A percentile compares a stretch with the other conserved stretches of the same genome.
Conservation (phyloP, 2,113 vertebrate genomes). For the Sminthopsis crassicaudata region DNA sequence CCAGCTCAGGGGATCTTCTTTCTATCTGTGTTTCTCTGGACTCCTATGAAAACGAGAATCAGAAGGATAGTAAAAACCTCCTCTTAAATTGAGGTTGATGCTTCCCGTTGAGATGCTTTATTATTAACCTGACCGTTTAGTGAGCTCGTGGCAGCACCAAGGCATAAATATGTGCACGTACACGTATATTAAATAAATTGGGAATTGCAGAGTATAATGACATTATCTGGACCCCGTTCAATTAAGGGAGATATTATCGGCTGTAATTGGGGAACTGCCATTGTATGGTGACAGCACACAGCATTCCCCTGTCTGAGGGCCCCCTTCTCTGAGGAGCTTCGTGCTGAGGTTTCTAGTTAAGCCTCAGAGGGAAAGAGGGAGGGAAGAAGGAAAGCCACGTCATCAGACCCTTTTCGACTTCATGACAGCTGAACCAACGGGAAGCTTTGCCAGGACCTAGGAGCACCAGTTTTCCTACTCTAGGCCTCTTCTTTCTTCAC, state of each 20-base stretch:
- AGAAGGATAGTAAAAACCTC: conserved; percentile 48
- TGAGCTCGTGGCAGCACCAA: conserved; percentile 29
- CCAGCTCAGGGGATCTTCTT: not conserved
- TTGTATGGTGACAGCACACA: conserved; percentile 11
- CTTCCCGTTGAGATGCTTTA: conserved; percentile 53
- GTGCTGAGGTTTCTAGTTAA: not conserved
- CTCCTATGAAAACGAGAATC: not conserved
- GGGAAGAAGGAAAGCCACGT: not conserved
- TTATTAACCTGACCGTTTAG: conserved; percentile 46
- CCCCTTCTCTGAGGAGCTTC: not conserved
- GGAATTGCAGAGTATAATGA: conserved; percentile 40
- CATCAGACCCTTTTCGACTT: not conserved
- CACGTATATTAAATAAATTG: conserved; percentile 57
- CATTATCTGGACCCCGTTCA: conserved; percentile 70
- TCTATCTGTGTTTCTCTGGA: not conserved
- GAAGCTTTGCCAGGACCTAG: not conserved
- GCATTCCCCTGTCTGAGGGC: not conserved
- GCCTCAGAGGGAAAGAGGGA: not conserved
- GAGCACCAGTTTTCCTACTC: not conserved
- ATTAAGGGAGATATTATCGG: conserved; percentile 71
- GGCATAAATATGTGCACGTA: conserved; percentile 55
- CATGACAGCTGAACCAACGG: not conserved
- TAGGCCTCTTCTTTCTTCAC: not conserved
- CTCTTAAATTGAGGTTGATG: conserved; percentile 63
- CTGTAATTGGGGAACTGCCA: conserved; percentile 59